Evolutionary conservation across 2,888 invertebrate species (phyloP), one percentile per base, ranked within the genome.

Genomic region (Hypomecis atomaria): DNA sequence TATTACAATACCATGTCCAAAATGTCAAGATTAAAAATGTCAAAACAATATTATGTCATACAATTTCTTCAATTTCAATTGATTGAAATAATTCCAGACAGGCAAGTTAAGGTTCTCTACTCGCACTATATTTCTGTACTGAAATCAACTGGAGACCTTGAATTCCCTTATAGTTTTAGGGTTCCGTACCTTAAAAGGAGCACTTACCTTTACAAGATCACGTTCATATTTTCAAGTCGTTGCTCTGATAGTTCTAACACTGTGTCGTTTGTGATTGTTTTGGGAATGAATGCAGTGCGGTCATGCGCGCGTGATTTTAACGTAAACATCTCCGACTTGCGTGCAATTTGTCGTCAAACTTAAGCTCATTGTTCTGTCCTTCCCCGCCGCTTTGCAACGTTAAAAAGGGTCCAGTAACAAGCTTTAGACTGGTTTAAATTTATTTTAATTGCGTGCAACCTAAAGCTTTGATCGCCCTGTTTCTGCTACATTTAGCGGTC

Each of bases 281-380:
- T 86, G 83, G 78, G 84, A 88, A 85, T 79, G 84, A 78, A 78
- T 76, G 78, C 78, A 42, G 81, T 74, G 77, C 74, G 81, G 90
- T 86, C 88, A 87, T 80, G 88, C 88, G 90, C 85, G 85, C 90
- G 91, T 91, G 91, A 84, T 85, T 74, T 81, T 86, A 87, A 80
- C 78, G 86, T 89, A 91, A 91, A 91, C 91, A 69, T 68, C 73
- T 68, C 71, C 75, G 65, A 78, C 79, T 81, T 81, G 78, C 71
- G 63, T 75, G 83, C 82, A 80, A 83, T 47, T 83, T 86, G 82
- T 85, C 86, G 53, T 59, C 57, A 33, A 50, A 34, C 23, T 33
- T n/a, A 6, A 23, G 44, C 49, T 34, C 60, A 62, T 69, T 66
- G 66, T 66, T 63, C 50, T 59, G 57, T 13, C 45, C 43, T 40